A percentile compares a stretch with the other conserved stretches of the same genome.
Evolutionary conservation across 2,797 vertebrate genomes (phyloP).

Genomic region (Lerista edwardsae): DNA sequence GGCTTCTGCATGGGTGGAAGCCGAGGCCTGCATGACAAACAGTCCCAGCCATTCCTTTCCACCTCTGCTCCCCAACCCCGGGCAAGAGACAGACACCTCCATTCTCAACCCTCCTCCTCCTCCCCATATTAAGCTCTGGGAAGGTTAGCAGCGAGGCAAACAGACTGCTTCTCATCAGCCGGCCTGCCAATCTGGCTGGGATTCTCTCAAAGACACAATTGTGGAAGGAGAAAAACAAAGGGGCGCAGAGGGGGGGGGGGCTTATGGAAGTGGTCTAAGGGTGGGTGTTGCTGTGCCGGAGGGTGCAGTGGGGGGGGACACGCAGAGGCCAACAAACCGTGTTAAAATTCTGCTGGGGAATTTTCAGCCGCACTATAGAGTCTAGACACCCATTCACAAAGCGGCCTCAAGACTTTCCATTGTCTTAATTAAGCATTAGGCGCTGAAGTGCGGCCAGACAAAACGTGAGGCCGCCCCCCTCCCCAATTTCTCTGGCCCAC

Average conservation of each 20-base stretch:
- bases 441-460: constrained; percentile 50
- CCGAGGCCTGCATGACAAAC: neutral
- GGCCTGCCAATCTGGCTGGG: constrained; percentile 55
- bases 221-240: constrained; percentile 59
- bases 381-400: constrained; percentile 76
- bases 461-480: constrained; percentile 47
- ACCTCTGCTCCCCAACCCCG: neutral
- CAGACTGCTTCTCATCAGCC: constrained; percentile 40
- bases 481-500: constrained; percentile 41
- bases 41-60: neutral
- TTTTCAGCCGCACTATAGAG: constrained; percentile 67
- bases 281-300: constrained; percentile 40
- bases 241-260: constrained; percentile 52
- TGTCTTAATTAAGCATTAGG: constrained; percentile 77
- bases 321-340: constrained; percentile 52
- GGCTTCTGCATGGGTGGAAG: neutral
- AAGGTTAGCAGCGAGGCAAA: constrained; percentile 31
- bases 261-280: constrained; percentile 64
- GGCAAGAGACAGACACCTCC: neutral
- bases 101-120: neutral
- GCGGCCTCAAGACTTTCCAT: constrained; percentile 66
- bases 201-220: constrained; percentile 68
- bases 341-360: constrained; percentile 77
- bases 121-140: constrained; percentile 5
- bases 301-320: constrained; percentile 49